These are phyloP conservation scores for Columba guinea DNA, from an alignment of 2,797 vertebrate species.

Conservation along the genomic window DNA sequence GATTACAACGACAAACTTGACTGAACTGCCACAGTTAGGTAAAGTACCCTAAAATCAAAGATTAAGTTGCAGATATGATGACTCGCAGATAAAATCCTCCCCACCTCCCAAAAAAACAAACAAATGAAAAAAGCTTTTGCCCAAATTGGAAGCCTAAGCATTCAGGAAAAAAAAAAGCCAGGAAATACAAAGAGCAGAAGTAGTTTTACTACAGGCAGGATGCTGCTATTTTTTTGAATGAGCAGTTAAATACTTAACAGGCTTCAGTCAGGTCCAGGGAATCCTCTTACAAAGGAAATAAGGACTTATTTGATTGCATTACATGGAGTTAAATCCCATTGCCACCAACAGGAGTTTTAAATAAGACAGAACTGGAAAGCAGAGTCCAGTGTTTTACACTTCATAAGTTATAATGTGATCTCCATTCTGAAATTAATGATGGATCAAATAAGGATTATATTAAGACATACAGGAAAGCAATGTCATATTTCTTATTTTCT, in stretches of 20 bases:
- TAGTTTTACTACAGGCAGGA: background rate
- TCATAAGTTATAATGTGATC: background rate
- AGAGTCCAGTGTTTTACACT: background rate
- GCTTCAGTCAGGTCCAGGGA: background rate
- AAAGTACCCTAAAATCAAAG: background rate
- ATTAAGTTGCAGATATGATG: background rate
- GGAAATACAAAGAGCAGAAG: background rate
- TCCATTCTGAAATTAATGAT: background rate
- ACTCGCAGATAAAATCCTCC: background rate
- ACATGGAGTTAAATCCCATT: background rate
- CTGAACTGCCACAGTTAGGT: background rate
- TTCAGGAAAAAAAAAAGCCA: background rate
- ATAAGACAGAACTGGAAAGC: background rate
- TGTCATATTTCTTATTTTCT: background rate
- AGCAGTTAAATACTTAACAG: background rate
- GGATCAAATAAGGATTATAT: background rate
- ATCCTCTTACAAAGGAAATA: background rate
- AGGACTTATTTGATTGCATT: background rate
- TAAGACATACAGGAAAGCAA: background rate
- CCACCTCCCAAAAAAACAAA: background rate
- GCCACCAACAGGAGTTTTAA: background rate
- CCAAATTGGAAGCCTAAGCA: background rate
- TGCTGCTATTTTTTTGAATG: background rate
- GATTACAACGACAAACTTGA: background rate
- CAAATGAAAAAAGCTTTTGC: background rate